phyloP scores from a whole-genome alignment of 2,113 vertebrate genomes.

The Notarius lentiginosus region DNA sequence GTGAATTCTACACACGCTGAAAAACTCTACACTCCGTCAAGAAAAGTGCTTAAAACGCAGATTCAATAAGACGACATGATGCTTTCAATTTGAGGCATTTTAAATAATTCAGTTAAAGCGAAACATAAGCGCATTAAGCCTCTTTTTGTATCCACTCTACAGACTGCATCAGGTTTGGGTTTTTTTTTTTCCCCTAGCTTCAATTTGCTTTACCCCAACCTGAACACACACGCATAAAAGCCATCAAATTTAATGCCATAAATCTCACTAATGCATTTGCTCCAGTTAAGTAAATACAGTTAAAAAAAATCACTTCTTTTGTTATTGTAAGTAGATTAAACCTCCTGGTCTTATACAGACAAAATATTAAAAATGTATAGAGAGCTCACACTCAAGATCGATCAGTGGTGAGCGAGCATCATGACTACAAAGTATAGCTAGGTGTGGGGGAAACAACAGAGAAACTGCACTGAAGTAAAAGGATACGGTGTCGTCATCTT shows the following conservation, averaged over 20 bases:
- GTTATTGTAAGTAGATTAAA: neutral
- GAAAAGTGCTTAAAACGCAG: neutral
- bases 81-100: neutral
- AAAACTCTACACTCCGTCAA: neutral
- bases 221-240: neutral
- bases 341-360: neutral
- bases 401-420: neutral
- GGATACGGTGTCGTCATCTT: neutral
- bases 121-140: conserved; percentile 11
- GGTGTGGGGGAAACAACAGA: neutral
- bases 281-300: neutral
- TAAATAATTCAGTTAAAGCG: conserved; percentile 22
- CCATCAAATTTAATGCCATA: neutral
- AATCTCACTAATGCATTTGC: neutral
- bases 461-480: neutral
- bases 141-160: neutral
- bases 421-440: neutral
- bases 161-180: neutral
- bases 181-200: neutral
- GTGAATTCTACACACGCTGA: neutral
- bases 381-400: neutral
- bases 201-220: neutral
- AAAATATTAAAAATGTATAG: neutral
- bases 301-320: too few species aligned
- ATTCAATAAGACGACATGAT: neutral